A percentile compares a stretch with the other conserved stretches of the same genome.
Evolutionary conservation across 1,140 invertebrate genomes (phyloP).

Genomic region (Brachionus sp.): DNA sequence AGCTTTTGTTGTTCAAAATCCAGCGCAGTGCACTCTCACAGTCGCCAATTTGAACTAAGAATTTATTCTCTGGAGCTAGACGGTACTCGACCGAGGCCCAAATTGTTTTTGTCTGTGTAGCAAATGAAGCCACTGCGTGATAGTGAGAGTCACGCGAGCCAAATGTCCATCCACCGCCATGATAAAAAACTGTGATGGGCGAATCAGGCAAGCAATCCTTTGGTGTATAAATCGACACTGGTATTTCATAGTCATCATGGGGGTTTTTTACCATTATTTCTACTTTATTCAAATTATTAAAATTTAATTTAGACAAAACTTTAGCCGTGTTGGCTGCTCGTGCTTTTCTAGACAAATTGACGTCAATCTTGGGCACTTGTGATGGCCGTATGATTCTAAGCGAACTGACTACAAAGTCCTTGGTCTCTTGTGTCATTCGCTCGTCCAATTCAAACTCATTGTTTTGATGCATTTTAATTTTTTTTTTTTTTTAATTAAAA

Average conservation of each 20-base stretch:
- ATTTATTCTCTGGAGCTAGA: slow-evolving; percentile 27
- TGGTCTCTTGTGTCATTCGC: slow-evolving; percentile 27
- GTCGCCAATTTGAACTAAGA: neutral
- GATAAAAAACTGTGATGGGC: slow-evolving; percentile 34
- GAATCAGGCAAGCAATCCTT: neutral
- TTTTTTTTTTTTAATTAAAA: no score
- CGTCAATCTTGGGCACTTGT: neutral
- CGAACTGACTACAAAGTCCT: neutral
- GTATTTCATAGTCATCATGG: slow-evolving; percentile 7
- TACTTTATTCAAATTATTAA: neutral
- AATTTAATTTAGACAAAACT: neutral
- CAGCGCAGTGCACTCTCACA: neutral
- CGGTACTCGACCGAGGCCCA: slow-evolving; percentile 39
- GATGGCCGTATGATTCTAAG: neutral
- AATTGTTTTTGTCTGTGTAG: neutral
- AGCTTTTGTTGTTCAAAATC: neutral
- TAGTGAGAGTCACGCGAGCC: slow-evolving; percentile 11
- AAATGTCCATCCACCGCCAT: slow-evolving; percentile 44
- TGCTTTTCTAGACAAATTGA: neutral
- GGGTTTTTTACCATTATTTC: slow-evolving; percentile 16
- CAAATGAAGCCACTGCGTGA: neutral
- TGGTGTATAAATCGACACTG: neutral
- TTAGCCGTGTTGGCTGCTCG: slow-evolving; percentile 19
- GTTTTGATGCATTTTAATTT: neutral
- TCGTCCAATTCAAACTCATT: slow-evolving; percentile 38